Evolutionary conservation across 2,113 vertebrate species (phyloP), one percentile per base, ranked within the genome.

Genomic region (Chloropsis cyanopogon): DNA sequence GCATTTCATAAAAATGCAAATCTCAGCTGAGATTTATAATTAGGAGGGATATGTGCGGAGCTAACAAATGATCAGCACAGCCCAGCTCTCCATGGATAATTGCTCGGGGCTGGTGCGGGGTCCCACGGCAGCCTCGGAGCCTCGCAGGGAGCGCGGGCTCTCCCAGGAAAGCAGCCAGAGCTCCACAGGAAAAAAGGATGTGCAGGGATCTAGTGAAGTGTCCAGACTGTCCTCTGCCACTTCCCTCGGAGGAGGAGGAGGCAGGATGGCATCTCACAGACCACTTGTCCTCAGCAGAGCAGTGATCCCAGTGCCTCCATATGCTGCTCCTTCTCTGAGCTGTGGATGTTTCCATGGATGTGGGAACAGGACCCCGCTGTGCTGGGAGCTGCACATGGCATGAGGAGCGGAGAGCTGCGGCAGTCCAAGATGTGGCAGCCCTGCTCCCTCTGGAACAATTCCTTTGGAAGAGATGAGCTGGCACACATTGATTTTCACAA

Each of bases 1-100:
- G 95, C 84, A 56, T 98, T 98, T 97, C 96, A 97, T 98, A 96
- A 97, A 97, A 97, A 98, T 97, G 96, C 94, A 97, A 98, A 97
- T 97, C 97, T 96, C 83, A 91, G 93, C 97, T 96, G 97, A 96
- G 96, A 83, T 97, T 97, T 94, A 75, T 97, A 98, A 98, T 97
- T 97, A 98, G 95, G 52, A 82, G 78, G 85, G 96, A 88, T 95
- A 82, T 86, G 87, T 90, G 96, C 3, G 77, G 96, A 88, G 93
- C 92, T 94, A 80, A 96, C 47, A 65, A 95, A 90, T 81, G 71
- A 91, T 80, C 83, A 18, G 91, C 95, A 70, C 59, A 33, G 94
- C 88, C 91, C 31, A 83, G 59, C 72, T 69, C 46, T 86, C 88
- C 86, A 14, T 47, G 28, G 80, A 56, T 83, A 29, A 71, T 82